Conservation (phyloP, 2,888 invertebrate species). For the Exocentrus adspersus region DNA sequence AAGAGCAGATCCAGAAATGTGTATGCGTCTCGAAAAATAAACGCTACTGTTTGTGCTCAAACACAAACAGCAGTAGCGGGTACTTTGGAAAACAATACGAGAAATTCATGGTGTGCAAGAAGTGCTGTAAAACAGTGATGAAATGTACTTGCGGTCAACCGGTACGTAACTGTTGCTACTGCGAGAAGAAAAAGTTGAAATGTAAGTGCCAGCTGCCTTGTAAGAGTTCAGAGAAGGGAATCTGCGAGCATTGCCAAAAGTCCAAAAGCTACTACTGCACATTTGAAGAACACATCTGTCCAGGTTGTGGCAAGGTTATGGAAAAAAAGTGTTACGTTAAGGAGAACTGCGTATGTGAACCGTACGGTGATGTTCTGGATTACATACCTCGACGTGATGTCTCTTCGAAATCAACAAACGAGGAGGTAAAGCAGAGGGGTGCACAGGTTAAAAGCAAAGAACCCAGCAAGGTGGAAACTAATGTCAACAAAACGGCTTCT, state of each 20-base stretch:
- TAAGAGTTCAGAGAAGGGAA: not conserved
- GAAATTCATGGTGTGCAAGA: not conserved
- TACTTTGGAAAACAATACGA: not conserved
- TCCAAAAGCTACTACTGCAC: not conserved
- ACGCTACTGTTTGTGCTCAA: not conserved
- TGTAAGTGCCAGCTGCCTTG: not conserved
- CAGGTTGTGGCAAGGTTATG: slow-evolving; percentile 5
- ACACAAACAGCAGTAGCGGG: not conserved
- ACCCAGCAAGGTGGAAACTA: not conserved
- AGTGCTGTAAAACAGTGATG: not conserved
- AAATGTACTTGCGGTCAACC: not conserved
- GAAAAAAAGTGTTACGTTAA: not conserved
- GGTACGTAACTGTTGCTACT: not conserved
- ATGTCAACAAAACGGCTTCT: not conserved
- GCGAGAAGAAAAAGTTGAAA: not conserved
- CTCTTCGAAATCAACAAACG: not conserved
- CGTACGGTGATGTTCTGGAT: not conserved
- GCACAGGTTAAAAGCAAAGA: not conserved
- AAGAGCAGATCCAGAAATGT: not conserved
- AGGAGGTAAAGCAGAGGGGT: not conserved
- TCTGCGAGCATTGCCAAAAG: not conserved
- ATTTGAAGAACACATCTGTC: slow-evolving; percentile 7
- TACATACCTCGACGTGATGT: slow-evolving; percentile 3
- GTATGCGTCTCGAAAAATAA: not conserved
- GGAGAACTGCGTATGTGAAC: not conserved